phyloP scores from a whole-genome alignment of 2,113 vertebrate genomes.

The Uria aalge region DNA sequence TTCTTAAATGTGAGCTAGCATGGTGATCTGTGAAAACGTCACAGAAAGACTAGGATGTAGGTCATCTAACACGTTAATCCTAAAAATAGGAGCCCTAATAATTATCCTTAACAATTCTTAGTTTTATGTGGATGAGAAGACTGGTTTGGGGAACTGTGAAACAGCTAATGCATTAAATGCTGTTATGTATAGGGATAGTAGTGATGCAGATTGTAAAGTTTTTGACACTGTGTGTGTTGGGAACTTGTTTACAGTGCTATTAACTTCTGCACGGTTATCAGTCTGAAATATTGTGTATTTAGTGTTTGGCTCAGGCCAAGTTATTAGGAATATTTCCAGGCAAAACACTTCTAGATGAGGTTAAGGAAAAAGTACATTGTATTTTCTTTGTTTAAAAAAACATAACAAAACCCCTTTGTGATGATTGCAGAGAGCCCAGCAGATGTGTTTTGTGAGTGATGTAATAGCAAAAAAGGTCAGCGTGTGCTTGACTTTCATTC shows the following conservation, averaged over 20 bases:
- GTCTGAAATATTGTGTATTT: background rate
- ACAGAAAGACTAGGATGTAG: background rate
- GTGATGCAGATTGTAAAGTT: background rate
- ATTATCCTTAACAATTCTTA: background rate
- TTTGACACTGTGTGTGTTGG: background rate
- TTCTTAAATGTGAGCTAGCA: background rate
- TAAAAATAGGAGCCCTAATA: background rate
- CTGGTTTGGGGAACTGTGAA: background rate
- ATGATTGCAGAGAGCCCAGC: background rate
- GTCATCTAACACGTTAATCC: background rate
- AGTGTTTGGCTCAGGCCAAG: background rate
- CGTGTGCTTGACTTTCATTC: background rate
- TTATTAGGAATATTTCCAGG: background rate
- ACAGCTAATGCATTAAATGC: background rate
- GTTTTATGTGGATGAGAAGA: background rate
- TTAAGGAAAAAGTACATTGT: background rate
- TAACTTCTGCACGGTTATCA: background rate
- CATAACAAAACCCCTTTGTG: background rate
- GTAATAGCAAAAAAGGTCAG: slow-evolving; percentile 49
- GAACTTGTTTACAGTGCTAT: background rate
- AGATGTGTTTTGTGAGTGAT: slow-evolving; percentile 55
- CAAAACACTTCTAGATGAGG: background rate
- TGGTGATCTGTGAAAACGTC: background rate
- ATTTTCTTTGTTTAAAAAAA: background rate
- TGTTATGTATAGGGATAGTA: background rate